Percentiles rank a stretch among this genome's conserved stretches.
phyloP scores from a whole-genome alignment of 2,113 vertebrate genomes.

The Furnarius figulus region DNA sequence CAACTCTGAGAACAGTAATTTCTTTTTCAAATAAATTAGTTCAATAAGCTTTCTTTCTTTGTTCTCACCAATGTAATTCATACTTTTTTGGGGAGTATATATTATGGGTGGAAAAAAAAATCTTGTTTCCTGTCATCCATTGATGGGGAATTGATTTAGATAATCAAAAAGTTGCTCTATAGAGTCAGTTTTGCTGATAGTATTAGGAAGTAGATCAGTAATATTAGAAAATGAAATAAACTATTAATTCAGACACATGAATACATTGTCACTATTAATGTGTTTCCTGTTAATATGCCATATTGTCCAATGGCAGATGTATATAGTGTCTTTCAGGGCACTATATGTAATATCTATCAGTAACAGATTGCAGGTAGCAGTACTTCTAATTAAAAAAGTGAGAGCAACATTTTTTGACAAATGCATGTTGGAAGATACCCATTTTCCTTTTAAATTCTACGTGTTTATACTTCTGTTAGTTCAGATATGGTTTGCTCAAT shows the following conservation, averaged over 20 bases:
- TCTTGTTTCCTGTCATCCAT: not conserved
- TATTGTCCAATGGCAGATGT: not conserved
- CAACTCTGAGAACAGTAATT: not conserved
- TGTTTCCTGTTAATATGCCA: not conserved
- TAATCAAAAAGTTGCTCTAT: not conserved
- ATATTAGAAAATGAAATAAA: not conserved
- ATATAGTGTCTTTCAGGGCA: not conserved
- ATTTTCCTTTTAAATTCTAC: not conserved
- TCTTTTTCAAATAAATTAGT: not conserved
- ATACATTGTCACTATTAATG: not conserved
- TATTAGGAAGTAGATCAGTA: not conserved
- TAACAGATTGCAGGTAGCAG: not conserved
- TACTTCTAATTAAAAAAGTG: constrained; percentile 19
- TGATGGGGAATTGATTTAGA: not conserved
- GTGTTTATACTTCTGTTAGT: not conserved
- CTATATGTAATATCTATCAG: not conserved
- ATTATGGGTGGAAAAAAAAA: not conserved
- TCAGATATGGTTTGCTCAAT: not conserved
- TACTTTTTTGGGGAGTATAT: not conserved
- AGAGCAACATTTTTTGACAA: not conserved
- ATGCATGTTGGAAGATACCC: not conserved
- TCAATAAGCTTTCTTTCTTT: not conserved
- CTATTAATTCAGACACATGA: not conserved
- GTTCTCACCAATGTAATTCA: not conserved
- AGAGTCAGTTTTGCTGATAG: not conserved